These are phyloP conservation scores for Sinhomidia bicolor DNA, from an alignment of 2,888 invertebrate species.

Conservation along the genomic window DNA sequence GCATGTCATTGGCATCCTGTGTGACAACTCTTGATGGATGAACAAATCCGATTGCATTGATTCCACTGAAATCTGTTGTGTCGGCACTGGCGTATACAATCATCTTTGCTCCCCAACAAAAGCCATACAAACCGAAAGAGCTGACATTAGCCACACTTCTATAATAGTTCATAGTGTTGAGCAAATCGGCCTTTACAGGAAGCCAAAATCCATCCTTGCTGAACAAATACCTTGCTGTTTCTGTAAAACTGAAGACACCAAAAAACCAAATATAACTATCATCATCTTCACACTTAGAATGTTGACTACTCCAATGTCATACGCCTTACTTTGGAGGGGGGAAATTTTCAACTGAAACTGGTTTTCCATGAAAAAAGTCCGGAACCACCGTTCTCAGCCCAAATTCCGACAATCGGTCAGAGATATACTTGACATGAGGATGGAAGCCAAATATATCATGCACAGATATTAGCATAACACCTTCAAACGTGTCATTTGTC, in stretches of 20 bases:
- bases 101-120: conserved; percentile 79
- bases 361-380: conserved; percentile 73
- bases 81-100: conserved; percentile 70
- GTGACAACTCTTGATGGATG: conserved; percentile 76
- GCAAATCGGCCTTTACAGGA: conserved; percentile 59
- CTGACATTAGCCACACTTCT: conserved; percentile 65
- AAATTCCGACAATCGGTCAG: conserved; percentile 66
- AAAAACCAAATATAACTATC: not conserved
- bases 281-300: not conserved
- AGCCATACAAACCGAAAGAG: conserved; percentile 76
- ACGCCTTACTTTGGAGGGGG: conserved; percentile 71
- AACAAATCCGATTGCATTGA: conserved; percentile 74
- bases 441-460: conserved; percentile 76
- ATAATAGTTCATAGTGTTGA: conserved; percentile 62
- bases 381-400: conserved; percentile 68
- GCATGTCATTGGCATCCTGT: conserved; percentile 68
- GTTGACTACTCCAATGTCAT: not conserved
- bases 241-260: conserved; percentile 48
- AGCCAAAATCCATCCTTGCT: conserved; percentile 60
- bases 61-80: conserved; percentile 30
- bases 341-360: conserved; percentile 68
- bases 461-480: conserved; percentile 65
- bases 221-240: conserved; percentile 58
- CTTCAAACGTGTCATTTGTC: conserved; percentile 64
- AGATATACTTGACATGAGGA: conserved; percentile 73